Evolutionary conservation across 2,888 invertebrate genomes (phyloP).

Genomic region (Oligia strigilis): DNA sequence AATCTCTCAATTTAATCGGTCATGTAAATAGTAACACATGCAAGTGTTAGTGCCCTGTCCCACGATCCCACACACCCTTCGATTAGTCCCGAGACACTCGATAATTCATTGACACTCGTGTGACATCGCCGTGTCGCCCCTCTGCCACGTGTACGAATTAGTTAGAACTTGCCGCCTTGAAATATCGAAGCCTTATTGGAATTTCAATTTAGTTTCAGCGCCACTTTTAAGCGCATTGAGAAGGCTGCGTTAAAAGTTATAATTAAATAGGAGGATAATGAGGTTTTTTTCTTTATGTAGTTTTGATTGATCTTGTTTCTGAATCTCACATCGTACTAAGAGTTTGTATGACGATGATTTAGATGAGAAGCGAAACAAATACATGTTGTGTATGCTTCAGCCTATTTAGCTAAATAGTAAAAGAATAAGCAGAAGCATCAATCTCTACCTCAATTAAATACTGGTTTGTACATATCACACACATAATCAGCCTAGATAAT

Average conservation of each 20-base stretch:
- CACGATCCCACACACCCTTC: slow-evolving; percentile 71
- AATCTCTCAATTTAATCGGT: slow-evolving; percentile 51
- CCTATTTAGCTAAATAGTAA: not conserved
- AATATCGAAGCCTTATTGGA: slow-evolving; percentile 59
- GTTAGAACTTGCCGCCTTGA: slow-evolving; percentile 57
- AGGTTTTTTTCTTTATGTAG: not conserved
- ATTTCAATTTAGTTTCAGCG: slow-evolving; percentile 56
- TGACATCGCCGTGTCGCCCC: slow-evolving; percentile 60
- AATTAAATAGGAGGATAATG: slow-evolving; percentile 16
- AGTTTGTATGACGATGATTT: too few relatives aligned
- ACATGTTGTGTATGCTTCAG: not conserved
- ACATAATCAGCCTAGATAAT: too few relatives aligned
- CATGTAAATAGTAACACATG: slow-evolving; percentile 59
- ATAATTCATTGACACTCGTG: slow-evolving; percentile 85
- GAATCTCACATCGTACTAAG: not conserved
- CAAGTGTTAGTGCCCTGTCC: slow-evolving; percentile 58
- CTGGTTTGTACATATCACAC: not conserved
- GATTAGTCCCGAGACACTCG: slow-evolving; percentile 81
- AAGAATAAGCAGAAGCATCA: not conserved
- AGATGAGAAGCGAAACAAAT: not conserved
- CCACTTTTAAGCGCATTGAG: slow-evolving; percentile 30
- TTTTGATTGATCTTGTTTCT: not conserved
- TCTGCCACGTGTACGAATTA: slow-evolving; percentile 74
- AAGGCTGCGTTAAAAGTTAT: slow-evolving; percentile 1
- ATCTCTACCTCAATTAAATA: not conserved